Conservation (phyloP, 2,888 invertebrate species). For the Oegoconia quadripuncta region DNA sequence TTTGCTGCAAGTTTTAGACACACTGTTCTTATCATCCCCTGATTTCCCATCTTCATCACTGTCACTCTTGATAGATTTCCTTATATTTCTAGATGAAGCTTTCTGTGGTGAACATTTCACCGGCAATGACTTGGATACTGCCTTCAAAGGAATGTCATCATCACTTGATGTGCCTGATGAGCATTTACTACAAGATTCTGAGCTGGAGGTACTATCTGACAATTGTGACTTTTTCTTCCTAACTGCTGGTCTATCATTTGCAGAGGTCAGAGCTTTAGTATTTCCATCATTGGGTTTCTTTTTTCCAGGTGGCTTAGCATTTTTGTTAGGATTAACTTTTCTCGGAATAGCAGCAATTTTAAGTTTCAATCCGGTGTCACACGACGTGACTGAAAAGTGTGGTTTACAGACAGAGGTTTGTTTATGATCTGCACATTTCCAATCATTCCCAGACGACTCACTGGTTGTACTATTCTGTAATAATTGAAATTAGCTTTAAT, state of each 20-base stretch:
- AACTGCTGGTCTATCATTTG: constrained; percentile 20
- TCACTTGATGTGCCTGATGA: constrained; percentile 69
- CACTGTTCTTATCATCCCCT: constrained; percentile 49
- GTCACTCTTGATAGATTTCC: constrained; percentile 43
- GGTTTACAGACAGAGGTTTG: constrained; percentile 54
- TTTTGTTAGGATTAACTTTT: constrained; percentile 51
- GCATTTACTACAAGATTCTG: constrained; percentile 74
- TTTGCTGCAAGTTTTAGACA: constrained; percentile 40
- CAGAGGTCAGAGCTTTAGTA: constrained; percentile 7
- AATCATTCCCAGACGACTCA: constrained; percentile 65
- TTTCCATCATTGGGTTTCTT: constrained; percentile 30
- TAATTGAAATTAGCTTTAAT: neutral
- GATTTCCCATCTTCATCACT: constrained; percentile 52
- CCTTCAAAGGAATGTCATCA: constrained; percentile 64
- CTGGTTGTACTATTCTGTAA: constrained; percentile 67
- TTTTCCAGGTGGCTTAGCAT: constrained; percentile 31
- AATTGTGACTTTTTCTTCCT: constrained; percentile 38
- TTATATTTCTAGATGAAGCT: constrained; percentile 35
- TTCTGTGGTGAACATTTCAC: constrained; percentile 52
- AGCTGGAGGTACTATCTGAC: constrained; percentile 68
- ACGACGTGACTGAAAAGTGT: constrained; percentile 81
- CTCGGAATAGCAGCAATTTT: constrained; percentile 81
- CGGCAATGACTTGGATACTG: constrained; percentile 59
- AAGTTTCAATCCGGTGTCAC: constrained; percentile 80
- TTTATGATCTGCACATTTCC: constrained; percentile 62